phyloP scores from a whole-genome alignment of 2,113 vertebrate genomes.

The Peucedramus taeniatus region DNA sequence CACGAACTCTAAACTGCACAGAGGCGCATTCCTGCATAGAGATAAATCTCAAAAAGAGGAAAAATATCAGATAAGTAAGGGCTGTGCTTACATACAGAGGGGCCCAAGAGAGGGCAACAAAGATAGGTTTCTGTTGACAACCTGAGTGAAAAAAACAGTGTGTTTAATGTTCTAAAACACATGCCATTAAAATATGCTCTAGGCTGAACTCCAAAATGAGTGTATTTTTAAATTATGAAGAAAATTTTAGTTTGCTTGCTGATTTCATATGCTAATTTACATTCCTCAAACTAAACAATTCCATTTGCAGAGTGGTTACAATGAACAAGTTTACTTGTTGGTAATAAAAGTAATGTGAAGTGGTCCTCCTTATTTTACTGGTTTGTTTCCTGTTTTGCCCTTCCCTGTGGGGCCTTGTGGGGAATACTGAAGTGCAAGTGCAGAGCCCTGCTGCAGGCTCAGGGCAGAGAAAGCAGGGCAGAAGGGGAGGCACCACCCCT shows the following conservation, averaged over 20 bases:
- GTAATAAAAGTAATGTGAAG: not conserved
- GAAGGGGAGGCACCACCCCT: not conserved
- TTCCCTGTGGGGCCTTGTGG: not conserved
- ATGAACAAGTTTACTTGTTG: not conserved
- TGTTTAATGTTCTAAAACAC: constrained; percentile 46
- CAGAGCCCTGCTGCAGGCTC: not conserved
- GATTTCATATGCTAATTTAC: constrained; percentile 39
- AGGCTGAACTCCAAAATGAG: not conserved
- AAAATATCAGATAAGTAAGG: constrained; percentile 19
- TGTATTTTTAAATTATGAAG: constrained; percentile 34
- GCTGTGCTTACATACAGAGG: not conserved
- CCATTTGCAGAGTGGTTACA: constrained; percentile 26
- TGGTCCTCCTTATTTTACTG: not conserved
- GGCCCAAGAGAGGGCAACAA: not conserved
- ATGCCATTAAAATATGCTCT: constrained; percentile 27
- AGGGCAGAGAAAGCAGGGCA: not conserved
- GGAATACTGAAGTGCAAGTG: not conserved
- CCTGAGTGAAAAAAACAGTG: constrained; percentile 35
- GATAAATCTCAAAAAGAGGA: not conserved
- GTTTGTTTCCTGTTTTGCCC: not conserved
- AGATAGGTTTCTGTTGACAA: constrained; percentile 32
- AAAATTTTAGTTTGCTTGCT: not conserved
- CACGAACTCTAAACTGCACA: not conserved
- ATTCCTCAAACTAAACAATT: constrained; percentile 9
- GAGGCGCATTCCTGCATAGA: not conserved